Base-by-base conservation (phyloP, 2,888 invertebrate genomes). In the Drosophila anomelani region DNA sequence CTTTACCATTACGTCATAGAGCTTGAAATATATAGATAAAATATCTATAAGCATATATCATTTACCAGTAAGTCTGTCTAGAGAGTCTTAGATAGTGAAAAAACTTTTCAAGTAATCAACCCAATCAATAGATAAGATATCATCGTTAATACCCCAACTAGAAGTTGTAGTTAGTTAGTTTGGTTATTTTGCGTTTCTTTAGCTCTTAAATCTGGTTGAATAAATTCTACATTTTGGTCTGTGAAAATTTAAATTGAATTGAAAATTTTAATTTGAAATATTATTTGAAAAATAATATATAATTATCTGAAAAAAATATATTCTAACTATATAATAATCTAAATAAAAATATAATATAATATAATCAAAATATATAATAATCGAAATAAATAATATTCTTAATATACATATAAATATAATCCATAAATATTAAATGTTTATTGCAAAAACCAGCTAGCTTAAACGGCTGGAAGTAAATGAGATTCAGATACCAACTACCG, bases 11-110 rank as follows among this genome's bases (percentile, higher is more conserved):
- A 66, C 64, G 64, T 64, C 64, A 64, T 64, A 34, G 32, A 47
- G 62, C 63, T 41, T 43, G 34, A 15, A 60, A 32, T 41, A 39
- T 56, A 56, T 12, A 26, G 15, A 34, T n/a, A 20, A 13, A 38
- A 36, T 20, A 36, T 29, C 44, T 49, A 62, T 17, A 46, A 20
- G n/a, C 43, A 55, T 32, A 23, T 46, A 38, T 29, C 17, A 43
- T 20, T 32, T 29, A 15, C 17, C 29, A 20, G 20, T 20, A 20
- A 15, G n/a, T 29, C 23, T n/a, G 60, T 26, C 36, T 53, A 38
- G n/a, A 23, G 15, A 26, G n/a, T n/a, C 34, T 47, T 34, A 68
- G 67, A 67, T 67, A 68, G 46, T 55, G 69, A 68, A 47, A 67
- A 68, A 67, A 55, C 56, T 46, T 67, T 55, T 67, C 34, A 34